Evolutionary conservation across 1,140 invertebrate genomes (phyloP).

Genomic region (Pseudobourletiella spinata): DNA sequence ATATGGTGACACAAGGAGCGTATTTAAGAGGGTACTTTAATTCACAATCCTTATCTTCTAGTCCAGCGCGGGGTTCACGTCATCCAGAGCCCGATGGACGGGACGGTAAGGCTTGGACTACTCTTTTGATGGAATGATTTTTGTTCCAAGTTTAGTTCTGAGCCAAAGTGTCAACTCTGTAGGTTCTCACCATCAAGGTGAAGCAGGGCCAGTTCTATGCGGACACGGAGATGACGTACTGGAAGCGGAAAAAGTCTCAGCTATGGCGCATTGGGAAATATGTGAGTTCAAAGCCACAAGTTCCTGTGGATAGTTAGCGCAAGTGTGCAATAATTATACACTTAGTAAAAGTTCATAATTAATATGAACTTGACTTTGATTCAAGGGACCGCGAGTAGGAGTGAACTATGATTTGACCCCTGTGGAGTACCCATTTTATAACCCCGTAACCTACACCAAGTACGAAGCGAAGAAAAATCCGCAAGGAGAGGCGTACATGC

Average conservation of each 20-base stretch:
- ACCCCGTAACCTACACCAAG: constrained; percentile 17
- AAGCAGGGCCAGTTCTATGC: constrained; percentile 16
- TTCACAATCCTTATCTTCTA: constrained; percentile 2
- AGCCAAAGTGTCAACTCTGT: too few species aligned
- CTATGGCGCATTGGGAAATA: constrained; percentile 17
- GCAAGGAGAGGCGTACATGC: constrained; percentile 17
- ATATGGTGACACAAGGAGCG: too few species aligned
- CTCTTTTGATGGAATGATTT: not conserved
- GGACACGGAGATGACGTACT: constrained; percentile 4
- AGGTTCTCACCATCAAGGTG: constrained; percentile 9
- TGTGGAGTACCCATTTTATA: constrained; percentile 13
- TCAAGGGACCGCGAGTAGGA: constrained; percentile 13
- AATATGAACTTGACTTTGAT: too few species aligned
- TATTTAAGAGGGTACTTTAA: too few species aligned
- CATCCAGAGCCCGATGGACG: constrained; percentile 17
- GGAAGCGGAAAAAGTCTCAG: constrained; percentile 6
- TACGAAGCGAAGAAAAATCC: constrained; percentile 10
- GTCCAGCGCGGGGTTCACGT: constrained; percentile 14
- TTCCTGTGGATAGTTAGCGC: too few species aligned
- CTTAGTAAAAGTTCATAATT: too few species aligned
- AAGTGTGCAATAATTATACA: too few species aligned
- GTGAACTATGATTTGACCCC: constrained; percentile 19
- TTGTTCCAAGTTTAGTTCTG: too few species aligned
- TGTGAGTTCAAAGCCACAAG: too few species aligned
- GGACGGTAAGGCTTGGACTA: constrained; percentile 1